Evolutionary conservation across 2,888 invertebrate species (phyloP).

Genomic region (Thelaira solivaga): DNA sequence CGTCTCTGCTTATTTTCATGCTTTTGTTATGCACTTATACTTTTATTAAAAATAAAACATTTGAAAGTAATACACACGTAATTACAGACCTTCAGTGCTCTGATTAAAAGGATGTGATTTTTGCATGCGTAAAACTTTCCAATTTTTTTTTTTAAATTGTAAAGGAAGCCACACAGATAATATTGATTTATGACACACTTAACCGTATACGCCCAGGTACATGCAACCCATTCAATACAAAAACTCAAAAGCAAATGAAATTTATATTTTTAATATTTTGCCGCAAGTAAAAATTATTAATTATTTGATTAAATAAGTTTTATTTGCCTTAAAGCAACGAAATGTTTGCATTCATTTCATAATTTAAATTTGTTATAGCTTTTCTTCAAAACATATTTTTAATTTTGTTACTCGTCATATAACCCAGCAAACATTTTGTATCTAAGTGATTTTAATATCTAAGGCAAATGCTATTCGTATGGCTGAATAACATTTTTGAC

Average conservation of each 20-base stretch:
- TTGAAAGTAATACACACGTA: background rate
- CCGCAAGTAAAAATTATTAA: background rate
- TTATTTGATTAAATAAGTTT: slow-evolving; percentile 1
- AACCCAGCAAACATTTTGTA: too few species aligned
- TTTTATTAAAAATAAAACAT: background rate
- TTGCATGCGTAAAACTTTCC: background rate
- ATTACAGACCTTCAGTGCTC: background rate
- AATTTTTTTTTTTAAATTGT: background rate
- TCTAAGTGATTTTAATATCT: too few species aligned
- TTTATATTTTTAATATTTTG: background rate
- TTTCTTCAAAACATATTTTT: slow-evolving; percentile 42
- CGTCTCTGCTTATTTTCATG: too few species aligned
- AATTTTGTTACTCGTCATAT: slow-evolving; percentile 34
- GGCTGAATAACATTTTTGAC: too few species aligned
- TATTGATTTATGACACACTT: slow-evolving; percentile 2
- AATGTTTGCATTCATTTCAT: slow-evolving; percentile 9
- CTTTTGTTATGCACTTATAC: background rate
- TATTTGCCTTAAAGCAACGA: background rate
- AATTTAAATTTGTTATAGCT: background rate
- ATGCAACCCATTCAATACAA: too few species aligned
- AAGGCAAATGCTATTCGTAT: too few species aligned
- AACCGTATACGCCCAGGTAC: too few species aligned
- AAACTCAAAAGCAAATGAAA: too few species aligned
- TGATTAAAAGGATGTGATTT: background rate
- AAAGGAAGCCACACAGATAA: background rate